These are phyloP conservation scores for Bucorvus abyssinicus DNA, from an alignment of 2,797 vertebrate species.

Conservation along the genomic window DNA sequence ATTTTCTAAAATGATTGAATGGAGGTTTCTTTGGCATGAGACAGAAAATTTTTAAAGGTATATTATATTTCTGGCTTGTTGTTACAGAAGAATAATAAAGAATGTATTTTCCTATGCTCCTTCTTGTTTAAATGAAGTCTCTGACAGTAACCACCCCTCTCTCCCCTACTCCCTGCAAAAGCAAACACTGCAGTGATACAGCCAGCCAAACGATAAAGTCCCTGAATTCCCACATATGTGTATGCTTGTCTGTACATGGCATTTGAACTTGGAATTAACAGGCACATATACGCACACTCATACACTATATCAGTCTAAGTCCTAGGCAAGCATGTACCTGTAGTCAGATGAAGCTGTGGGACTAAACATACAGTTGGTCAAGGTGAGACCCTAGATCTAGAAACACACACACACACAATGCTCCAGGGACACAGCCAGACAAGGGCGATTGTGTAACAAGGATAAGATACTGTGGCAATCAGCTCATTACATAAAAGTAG, in stretches of 20 bases:
- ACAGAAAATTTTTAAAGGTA: conserved; percentile 79
- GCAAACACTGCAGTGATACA: neutral
- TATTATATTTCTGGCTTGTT: conserved; percentile 84
- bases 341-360: neutral
- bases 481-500: conserved; percentile 67
- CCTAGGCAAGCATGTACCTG: neutral
- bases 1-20: conserved; percentile 69
- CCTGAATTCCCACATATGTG: neutral
- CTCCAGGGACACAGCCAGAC: conserved; percentile 18
- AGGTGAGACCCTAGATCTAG: conserved; percentile 40
- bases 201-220: neutral
- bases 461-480: conserved; percentile 64
- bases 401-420: neutral
- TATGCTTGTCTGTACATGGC: neutral
- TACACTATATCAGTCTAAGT: accelerated
- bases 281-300: neutral
- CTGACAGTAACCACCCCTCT: neutral
- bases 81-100: conserved; percentile 85
- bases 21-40: conserved; percentile 72
- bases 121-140: conserved; percentile 66
- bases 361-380: neutral
- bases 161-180: neutral
- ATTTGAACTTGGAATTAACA: neutral
- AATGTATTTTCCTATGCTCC: conserved; percentile 82
- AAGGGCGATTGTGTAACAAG: conserved; percentile 64